Evolutionary conservation across 1,140 invertebrate species (phyloP).

Genomic region (Colletes gigas): DNA sequence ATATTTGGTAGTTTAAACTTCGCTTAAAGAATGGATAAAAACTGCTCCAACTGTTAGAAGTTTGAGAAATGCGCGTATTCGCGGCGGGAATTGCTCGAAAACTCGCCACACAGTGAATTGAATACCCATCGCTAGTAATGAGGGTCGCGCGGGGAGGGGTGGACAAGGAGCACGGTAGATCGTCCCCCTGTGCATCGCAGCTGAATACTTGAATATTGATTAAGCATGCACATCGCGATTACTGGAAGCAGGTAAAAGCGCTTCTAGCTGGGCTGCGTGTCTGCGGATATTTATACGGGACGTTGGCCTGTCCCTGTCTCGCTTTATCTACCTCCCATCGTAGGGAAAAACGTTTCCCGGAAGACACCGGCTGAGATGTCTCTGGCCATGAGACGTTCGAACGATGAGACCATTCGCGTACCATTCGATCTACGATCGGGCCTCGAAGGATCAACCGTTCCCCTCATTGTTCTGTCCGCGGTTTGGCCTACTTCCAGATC

Average conservation of each 20-base stretch:
- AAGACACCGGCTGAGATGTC: constrained; percentile 29
- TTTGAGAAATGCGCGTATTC: too few species aligned
- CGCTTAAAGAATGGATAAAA: too few species aligned
- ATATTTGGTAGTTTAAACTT: too few species aligned
- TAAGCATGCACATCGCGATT: constrained; percentile 72
- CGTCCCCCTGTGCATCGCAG: constrained; percentile 44
- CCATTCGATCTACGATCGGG: constrained; percentile 45
- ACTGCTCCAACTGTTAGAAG: too few species aligned
- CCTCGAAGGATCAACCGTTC: constrained; percentile 45
- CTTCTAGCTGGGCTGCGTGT: constrained; percentile 68
- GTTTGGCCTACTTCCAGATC: constrained; percentile 34
- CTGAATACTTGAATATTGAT: constrained; percentile 75
- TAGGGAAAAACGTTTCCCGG: constrained; percentile 18
- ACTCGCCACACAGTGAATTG: not conserved
- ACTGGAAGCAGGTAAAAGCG: constrained; percentile 61
- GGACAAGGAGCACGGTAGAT: constrained; percentile 3
- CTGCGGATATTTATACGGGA: constrained; percentile 70
- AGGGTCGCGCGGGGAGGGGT: not conserved
- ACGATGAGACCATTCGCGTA: constrained; percentile 27
- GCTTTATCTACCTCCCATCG: not conserved
- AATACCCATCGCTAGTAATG: constrained; percentile 40
- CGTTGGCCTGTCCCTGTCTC: constrained; percentile 21
- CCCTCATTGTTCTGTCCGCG: constrained; percentile 8
- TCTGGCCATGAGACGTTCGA: constrained; percentile 17
- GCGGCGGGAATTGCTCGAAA: not conserved